Conservation (phyloP, 2,113 vertebrate species). For the Lates calcarifer region DNA sequence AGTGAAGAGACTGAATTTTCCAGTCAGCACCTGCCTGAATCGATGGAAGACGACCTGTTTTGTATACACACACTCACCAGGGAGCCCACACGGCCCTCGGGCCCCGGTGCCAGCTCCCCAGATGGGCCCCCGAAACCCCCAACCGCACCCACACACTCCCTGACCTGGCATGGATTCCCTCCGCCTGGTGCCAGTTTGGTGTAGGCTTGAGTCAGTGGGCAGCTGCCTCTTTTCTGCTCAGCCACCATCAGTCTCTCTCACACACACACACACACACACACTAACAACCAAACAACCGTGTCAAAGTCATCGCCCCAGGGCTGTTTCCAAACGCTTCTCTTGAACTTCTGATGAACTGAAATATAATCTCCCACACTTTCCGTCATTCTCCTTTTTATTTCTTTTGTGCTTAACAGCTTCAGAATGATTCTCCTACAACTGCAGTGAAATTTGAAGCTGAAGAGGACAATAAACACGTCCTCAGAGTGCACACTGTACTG, state of each 20-base stretch:
- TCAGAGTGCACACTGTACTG: too few species aligned
- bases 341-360: slow-evolving; percentile 62
- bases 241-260: slow-evolving; percentile 22
- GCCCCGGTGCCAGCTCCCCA: slow-evolving; percentile 77
- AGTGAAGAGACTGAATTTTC: not conserved
- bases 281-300: slow-evolving; percentile 9
- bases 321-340: slow-evolving; percentile 30
- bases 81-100: slow-evolving; percentile 45
- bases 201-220: slow-evolving; percentile 68
- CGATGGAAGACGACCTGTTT: slow-evolving; percentile 67
- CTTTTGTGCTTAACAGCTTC: not conserved
- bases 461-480: not conserved
- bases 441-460: not conserved
- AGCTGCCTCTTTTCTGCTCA: slow-evolving; percentile 71
- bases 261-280: slow-evolving; percentile 20
- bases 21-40: slow-evolving; percentile 28
- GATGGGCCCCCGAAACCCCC: slow-evolving; percentile 76
- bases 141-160: slow-evolving; percentile 48
- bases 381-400: slow-evolving; percentile 4
- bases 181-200: slow-evolving; percentile 74
- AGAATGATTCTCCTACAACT: not conserved
- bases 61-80: slow-evolving; percentile 65
- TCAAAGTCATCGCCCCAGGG: slow-evolving; percentile 34
- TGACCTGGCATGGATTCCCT: slow-evolving; percentile 75
- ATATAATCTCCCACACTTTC: slow-evolving; percentile 9